Evolutionary conservation across 2,888 invertebrate species (phyloP).

Genomic region (Andricus curvator): DNA sequence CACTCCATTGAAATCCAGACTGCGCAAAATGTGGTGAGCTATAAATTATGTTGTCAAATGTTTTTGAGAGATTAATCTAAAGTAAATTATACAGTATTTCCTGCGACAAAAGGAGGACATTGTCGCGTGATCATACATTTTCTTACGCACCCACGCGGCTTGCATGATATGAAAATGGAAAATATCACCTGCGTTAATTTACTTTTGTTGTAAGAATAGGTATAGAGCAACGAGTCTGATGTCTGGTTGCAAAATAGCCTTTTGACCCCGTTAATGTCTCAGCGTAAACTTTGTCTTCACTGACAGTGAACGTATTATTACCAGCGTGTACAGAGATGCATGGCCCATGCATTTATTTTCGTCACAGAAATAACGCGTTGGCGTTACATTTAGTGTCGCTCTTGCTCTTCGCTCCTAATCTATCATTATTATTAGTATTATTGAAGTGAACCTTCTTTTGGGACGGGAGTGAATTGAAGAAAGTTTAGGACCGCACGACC

Average conservation of each 20-base stretch:
- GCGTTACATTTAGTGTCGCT: neutral
- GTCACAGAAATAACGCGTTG: constrained; percentile 12
- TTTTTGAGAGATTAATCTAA: neutral
- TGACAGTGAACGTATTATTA: constrained; percentile 32
- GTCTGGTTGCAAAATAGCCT: constrained; percentile 31
- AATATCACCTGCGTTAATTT: constrained; percentile 16
- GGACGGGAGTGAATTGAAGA: too few species aligned
- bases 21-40: too few species aligned
- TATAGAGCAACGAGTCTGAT: neutral
- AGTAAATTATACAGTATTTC: constrained; percentile 26
- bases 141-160: neutral
- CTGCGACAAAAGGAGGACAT: constrained; percentile 11
- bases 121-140: constrained; percentile 17
- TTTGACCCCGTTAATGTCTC: constrained; percentile 31
- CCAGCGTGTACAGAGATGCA: constrained; percentile 27
- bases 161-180: constrained; percentile 20
- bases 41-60: too few species aligned
- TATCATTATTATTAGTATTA: neutral
- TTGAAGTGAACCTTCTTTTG: too few species aligned
- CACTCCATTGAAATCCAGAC: too few species aligned
- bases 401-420: neutral
- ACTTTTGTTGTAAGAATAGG: constrained; percentile 19
- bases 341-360: constrained; percentile 27
- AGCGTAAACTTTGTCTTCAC: constrained; percentile 31
- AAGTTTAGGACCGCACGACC: too few species aligned